Percentiles rank a stretch among this genome's conserved stretches.
These are phyloP conservation scores for Ceratina calcarata DNA, from an alignment of 1,140 invertebrate species.

Conservation along the genomic window DNA sequence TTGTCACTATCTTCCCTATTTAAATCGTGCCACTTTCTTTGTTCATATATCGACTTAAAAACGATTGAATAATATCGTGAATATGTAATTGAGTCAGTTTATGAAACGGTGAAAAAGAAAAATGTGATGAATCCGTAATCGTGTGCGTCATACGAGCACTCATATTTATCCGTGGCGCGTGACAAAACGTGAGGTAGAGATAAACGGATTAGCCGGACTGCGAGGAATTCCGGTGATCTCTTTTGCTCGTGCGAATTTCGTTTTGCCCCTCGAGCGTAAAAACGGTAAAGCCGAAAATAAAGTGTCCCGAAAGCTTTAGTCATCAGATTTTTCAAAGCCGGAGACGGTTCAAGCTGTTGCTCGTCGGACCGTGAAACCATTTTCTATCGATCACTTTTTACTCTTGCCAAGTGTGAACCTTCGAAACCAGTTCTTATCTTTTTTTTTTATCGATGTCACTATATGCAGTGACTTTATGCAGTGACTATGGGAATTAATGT, in stretches of 20 bases:
- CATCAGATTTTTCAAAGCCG: neutral
- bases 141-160: neutral
- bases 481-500: too few species aligned
- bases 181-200: constrained; percentile 60
- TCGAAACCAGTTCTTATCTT: neutral
- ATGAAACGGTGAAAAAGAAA: neutral
- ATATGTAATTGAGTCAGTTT: too few species aligned
- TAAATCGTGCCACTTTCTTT: too few species aligned
- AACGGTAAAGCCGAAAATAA: constrained; percentile 35
- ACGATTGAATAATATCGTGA: too few species aligned
- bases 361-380: neutral
- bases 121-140: neutral
- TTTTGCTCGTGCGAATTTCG: constrained; percentile 30
- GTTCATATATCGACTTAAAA: too few species aligned
- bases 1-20: too few species aligned
- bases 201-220: constrained; percentile 21
- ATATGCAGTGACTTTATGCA: too few species aligned
- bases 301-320: constrained; percentile 10
- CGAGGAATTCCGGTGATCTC: constrained; percentile 41
- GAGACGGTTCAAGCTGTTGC: neutral
- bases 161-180: constrained; percentile 20
- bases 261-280: too few species aligned
- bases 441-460: too few species aligned
- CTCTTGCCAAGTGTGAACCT: neutral
- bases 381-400: neutral